Evolutionary conservation across 1,140 invertebrate species (phyloP).

Genomic region (Platyura marginata): DNA sequence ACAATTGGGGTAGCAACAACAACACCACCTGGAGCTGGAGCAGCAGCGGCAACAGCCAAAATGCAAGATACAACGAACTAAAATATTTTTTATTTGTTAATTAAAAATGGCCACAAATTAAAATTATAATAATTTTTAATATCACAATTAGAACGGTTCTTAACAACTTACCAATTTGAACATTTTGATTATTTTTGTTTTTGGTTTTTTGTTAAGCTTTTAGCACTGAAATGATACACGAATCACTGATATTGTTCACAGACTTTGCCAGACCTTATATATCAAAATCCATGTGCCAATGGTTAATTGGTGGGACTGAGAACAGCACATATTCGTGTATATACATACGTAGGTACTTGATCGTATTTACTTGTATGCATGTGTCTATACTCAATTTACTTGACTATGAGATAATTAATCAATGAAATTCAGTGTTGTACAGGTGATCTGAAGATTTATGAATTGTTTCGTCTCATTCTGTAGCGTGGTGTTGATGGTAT

Average conservation of each 20-base stretch:
- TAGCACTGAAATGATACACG: not conserved
- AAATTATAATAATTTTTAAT: not conserved
- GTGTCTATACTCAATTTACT: too few relatives aligned
- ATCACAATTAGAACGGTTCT: not conserved
- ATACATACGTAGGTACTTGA: too few relatives aligned
- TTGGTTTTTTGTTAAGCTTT: not conserved
- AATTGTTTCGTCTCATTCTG: too few relatives aligned
- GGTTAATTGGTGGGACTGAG: too few relatives aligned
- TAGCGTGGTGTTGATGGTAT: too few relatives aligned
- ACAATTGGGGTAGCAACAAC: conserved; percentile 7
- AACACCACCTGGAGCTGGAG: conserved; percentile 10
- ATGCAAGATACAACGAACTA: conserved; percentile 10
- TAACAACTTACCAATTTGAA: not conserved
- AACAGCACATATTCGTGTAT: too few relatives aligned
- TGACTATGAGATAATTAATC: too few relatives aligned
- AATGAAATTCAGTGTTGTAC: too few relatives aligned
- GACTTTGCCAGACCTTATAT: not conserved
- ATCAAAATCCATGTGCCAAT: conserved; percentile 1
- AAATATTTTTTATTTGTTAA: not conserved
- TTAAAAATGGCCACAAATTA: not conserved
- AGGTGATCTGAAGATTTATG: too few relatives aligned
- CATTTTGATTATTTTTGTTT: not conserved
- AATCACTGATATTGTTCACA: not conserved
- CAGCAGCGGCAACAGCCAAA: conserved; percentile 22
- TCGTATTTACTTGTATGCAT: too few relatives aligned